Evolutionary conservation across 1,140 invertebrate species (phyloP).

Genomic region (Drosophila melanica): DNA sequence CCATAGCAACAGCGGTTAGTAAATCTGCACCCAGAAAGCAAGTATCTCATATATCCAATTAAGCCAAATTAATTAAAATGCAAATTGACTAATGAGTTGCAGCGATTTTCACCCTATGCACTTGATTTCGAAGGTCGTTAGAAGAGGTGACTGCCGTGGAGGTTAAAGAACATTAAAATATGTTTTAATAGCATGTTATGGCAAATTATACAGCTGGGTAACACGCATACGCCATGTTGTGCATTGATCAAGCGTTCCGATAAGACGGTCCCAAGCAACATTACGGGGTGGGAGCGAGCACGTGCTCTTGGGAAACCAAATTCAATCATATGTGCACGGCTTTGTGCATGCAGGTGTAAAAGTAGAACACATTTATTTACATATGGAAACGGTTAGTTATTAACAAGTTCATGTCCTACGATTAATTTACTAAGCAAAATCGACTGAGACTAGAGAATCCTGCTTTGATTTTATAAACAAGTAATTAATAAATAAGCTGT

Average conservation of each 20-base stretch:
- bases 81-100: conserved; percentile 74
- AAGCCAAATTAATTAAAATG: conserved; percentile 78
- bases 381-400: conserved; percentile 27
- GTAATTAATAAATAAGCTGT: not conserved
- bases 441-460: not conserved
- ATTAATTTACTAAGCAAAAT: not conserved
- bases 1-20: conserved; percentile 45
- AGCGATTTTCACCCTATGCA: conserved; percentile 50
- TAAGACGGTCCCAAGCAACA: conserved; percentile 29
- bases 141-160: not conserved
- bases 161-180: conserved; percentile 49
- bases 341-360: conserved; percentile 2
- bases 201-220: conserved; percentile 54
- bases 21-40: conserved; percentile 66
- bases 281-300: not conserved
- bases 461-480: no score
- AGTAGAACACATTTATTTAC: conserved; percentile 39
- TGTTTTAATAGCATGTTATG: conserved; percentile 49
- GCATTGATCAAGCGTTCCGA: conserved; percentile 50
- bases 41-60: conserved; percentile 80
- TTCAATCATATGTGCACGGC: conserved; percentile 44
- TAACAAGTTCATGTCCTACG: conserved; percentile 35
- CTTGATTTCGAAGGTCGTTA: conserved; percentile 38
- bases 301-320: conserved; percentile 33
- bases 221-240: conserved; percentile 58